Evolutionary conservation across 1,140 invertebrate species (phyloP), one percentile per base, ranked within the genome.

Genomic region (Cylas formicarius): DNA sequence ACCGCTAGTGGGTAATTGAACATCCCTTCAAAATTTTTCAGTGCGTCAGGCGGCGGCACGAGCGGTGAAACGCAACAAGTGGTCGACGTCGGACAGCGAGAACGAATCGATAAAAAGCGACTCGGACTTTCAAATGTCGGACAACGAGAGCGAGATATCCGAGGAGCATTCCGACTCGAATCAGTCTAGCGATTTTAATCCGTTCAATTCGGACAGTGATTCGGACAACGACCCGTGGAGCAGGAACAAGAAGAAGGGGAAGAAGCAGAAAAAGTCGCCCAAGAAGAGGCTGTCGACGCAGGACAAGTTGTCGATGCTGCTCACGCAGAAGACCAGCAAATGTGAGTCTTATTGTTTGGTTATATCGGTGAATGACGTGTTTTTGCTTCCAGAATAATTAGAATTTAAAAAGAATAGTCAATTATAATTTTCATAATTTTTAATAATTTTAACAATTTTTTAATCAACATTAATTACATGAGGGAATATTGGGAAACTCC

Each of bases 151-250:
- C 28, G 76, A 78, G 27, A 74, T 76, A 70, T 75, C 42, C 18
- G 72, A 72, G 41, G 67, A 74, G 17, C 74, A 76, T 52, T 80
- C 81, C 38, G 81, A 84, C 54, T 80, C 79, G 39, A 78, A 81
- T 53, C 62, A 67, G 35, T 77, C 78, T 52, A 86, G 83, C 47
- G 86, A 93, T 69, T 90, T 86, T 61, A 93, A 93, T 75, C 89
- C 89, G 11, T 93, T 93, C 65, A 72, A 75, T 61, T 81, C 79
- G 40, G 83, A 82, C 42, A 86, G 82, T 60, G 89, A 91, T 63
- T 84, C 81, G 48, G 89, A 93, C 70, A 52, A 69, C 77, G 87
- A 91, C 71, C 87, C 87, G 0, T 92, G 89, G 86, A 76, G 80
- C 21, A 81, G 81, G 21, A 81, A 81, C 56, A 83, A 86, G 60